A percentile compares a stretch with the other conserved stretches of the same genome.
These are phyloP conservation scores for Punctoribates punctum DNA, from an alignment of 2,888 invertebrate genomes.

Conservation along the genomic window DNA sequence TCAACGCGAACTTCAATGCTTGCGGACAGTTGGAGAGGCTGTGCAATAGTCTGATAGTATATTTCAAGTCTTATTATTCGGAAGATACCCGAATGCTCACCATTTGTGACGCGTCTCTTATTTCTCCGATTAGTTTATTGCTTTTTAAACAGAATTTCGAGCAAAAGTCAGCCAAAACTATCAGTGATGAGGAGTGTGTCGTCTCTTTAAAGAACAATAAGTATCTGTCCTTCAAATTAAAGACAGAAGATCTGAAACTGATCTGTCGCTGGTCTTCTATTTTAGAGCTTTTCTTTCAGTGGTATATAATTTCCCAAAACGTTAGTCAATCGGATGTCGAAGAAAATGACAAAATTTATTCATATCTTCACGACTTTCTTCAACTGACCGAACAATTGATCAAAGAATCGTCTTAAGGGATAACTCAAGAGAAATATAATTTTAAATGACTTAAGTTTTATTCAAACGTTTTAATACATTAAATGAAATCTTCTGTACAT, in stretches of 20 bases:
- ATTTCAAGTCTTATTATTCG: slow-evolving; percentile 20
- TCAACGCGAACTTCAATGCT: neutral
- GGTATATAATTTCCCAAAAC: slow-evolving; percentile 5
- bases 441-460: neutral
- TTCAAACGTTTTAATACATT: neutral
- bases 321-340: neutral
- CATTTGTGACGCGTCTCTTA: slow-evolving; percentile 34
- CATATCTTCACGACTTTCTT: slow-evolving; percentile 29
- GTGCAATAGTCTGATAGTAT: neutral
- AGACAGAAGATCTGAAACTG: neutral
- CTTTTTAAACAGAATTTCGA: slow-evolving; percentile 35
- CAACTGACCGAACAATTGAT: neutral
- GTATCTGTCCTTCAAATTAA: neutral
- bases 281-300: slow-evolving; percentile 7
- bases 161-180: neutral
- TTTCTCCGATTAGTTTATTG: slow-evolving; percentile 25
- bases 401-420: too few species aligned
- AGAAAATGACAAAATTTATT: slow-evolving; percentile 20
- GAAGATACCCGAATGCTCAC: slow-evolving; percentile 11
- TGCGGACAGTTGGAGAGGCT: neutral
- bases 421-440: neutral
- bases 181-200: neutral
- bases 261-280: neutral
- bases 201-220: neutral
- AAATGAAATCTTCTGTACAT: neutral